Conservation (phyloP, 2,888 invertebrate species). For the Euplexia lucipara region DNA sequence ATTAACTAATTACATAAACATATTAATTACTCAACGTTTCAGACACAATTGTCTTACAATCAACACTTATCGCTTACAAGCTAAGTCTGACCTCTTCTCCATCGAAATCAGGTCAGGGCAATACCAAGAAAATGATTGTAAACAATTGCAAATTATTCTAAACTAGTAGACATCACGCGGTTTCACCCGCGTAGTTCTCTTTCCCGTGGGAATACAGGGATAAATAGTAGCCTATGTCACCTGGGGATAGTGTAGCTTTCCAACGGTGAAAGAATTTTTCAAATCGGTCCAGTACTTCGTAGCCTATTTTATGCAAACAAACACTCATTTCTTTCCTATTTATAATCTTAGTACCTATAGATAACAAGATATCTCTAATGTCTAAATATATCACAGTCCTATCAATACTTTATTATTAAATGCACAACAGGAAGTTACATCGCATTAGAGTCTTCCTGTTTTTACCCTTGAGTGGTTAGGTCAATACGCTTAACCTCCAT, state of each 20-base stretch:
- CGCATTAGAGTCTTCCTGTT: constrained; percentile 34
- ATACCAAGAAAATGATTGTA: constrained; percentile 27
- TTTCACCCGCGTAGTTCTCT: too few relatives aligned
- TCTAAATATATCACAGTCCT: constrained; percentile 62
- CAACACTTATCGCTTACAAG: background rate
- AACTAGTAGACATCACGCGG: too few relatives aligned
- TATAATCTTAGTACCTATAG: too few relatives aligned
- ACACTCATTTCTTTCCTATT: too few relatives aligned
- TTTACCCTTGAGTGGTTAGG: constrained; percentile 24
- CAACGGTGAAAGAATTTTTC: too few relatives aligned
- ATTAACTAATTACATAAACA: constrained; percentile 23
- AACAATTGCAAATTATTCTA: constrained; percentile 48
- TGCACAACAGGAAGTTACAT: constrained; percentile 36
- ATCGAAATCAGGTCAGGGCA: constrained; percentile 35
- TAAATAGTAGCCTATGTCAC: too few relatives aligned
- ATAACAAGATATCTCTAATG: too few relatives aligned
- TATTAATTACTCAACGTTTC: constrained; percentile 35
- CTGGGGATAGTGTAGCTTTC: too few relatives aligned
- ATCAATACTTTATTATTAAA: constrained; percentile 58
- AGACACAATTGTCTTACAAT: constrained; percentile 26
- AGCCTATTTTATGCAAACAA: too few relatives aligned
- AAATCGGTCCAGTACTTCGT: too few relatives aligned
- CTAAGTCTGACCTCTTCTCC: constrained; percentile 23
- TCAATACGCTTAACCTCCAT: constrained; percentile 24
- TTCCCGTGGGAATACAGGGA: too few relatives aligned